phyloP scores from a whole-genome alignment of 2,797 vertebrate species.

The Myotis vivesi region DNA sequence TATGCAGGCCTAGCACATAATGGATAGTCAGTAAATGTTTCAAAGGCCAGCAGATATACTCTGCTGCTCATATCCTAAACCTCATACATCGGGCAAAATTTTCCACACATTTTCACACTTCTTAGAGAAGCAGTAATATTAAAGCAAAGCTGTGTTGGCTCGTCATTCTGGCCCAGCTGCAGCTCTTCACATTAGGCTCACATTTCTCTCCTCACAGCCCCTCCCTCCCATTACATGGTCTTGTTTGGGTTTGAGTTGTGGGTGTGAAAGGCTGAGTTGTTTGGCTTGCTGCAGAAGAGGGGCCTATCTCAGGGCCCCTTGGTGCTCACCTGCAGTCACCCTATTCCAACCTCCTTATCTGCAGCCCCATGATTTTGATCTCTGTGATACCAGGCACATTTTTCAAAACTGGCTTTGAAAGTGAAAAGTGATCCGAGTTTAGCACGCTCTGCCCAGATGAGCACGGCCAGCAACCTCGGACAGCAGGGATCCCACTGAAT shows the following conservation, averaged over 20 bases:
- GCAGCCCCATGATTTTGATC: constrained; percentile 25
- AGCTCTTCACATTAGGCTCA: not conserved
- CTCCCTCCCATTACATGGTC: constrained; percentile 10
- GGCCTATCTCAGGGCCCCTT: constrained; percentile 26
- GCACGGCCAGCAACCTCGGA: not conserved
- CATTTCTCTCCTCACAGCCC: not conserved
- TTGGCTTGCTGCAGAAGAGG: not conserved
- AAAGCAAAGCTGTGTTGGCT: not conserved
- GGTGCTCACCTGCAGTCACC: constrained; percentile 15
- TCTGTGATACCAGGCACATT: not conserved
- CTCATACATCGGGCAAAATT: not conserved
- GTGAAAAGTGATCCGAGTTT: constrained; percentile 9
- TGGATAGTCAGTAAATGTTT: not conserved
- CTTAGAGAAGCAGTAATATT: not conserved
- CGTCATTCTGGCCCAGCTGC: not conserved
- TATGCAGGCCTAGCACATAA: not conserved
- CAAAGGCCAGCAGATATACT: not conserved
- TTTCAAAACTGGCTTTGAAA: constrained; percentile 52
- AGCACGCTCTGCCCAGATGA: not conserved
- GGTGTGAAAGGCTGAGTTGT: not conserved
- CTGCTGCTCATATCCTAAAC: not conserved
- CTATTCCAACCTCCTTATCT: constrained; percentile 44
- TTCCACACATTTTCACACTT: not conserved
- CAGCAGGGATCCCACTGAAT: not conserved
- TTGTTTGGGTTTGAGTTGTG: constrained; percentile 54